Conservation (phyloP, 2,113 vertebrate species). For the Misgurnus anguillicaudatus region DNA sequence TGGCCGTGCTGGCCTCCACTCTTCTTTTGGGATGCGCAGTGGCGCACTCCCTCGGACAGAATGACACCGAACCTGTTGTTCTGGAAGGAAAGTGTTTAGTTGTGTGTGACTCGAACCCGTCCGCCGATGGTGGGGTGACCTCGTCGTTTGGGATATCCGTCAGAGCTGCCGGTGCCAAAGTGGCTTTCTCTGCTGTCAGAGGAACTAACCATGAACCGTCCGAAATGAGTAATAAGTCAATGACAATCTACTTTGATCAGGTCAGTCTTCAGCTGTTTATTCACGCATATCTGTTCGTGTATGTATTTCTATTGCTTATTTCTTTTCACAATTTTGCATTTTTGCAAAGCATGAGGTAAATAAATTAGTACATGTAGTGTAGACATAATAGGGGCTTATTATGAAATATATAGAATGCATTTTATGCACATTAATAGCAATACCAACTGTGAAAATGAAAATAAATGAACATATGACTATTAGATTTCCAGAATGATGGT, state of each 20-base stretch:
- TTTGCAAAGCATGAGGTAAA: no score
- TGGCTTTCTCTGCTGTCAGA: slow-evolving; percentile 85
- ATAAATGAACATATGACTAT: not conserved
- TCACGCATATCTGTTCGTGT: not conserved
- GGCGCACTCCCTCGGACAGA: slow-evolving; percentile 76
- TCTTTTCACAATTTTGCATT: no score
- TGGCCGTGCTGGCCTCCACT: slow-evolving; percentile 68
- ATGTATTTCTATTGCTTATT: not conserved
- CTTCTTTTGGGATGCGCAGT: slow-evolving; percentile 66
- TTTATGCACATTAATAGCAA: no score
- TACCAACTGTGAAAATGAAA: no score
- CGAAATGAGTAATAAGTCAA: slow-evolving; percentile 86
- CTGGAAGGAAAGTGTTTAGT: slow-evolving; percentile 88
- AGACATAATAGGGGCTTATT: no score
- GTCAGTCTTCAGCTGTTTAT: slow-evolving; percentile 60
- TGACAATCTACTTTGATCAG: slow-evolving; percentile 92
- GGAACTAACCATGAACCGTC: slow-evolving; percentile 84
- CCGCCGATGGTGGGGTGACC: slow-evolving; percentile 83
- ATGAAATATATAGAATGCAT: no score
- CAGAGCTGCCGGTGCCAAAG: slow-evolving; percentile 84
- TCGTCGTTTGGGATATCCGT: slow-evolving; percentile 86
- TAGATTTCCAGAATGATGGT: not conserved
- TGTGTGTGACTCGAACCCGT: slow-evolving; percentile 87
- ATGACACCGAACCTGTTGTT: slow-evolving; percentile 86
- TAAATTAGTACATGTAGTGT: no score